These are phyloP conservation scores for Cerceris ruficornis DNA, from an alignment of 2,888 invertebrate genomes.

Conservation along the genomic window DNA sequence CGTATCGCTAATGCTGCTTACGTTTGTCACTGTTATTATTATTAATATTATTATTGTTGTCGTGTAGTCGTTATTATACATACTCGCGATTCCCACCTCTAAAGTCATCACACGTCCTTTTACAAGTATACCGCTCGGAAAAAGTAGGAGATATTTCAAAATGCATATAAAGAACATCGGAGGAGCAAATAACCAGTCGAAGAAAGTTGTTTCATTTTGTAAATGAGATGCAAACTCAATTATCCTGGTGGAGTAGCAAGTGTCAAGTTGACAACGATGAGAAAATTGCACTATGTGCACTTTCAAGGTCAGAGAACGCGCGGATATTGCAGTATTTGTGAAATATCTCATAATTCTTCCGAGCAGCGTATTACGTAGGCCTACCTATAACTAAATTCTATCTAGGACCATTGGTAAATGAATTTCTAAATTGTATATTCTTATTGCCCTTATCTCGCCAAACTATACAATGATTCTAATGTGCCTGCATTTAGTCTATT, in stretches of 20 bases:
- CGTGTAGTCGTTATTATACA: conserved; percentile 67
- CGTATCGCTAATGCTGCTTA: conserved; percentile 60
- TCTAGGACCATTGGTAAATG: conserved; percentile 49
- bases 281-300: too few relatives aligned
- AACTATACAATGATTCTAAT: conserved; percentile 37
- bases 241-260: too few relatives aligned
- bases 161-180: too few relatives aligned
- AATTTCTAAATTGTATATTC: conserved; percentile 39
- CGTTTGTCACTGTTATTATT: too few relatives aligned
- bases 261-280: too few relatives aligned
- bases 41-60: too few relatives aligned
- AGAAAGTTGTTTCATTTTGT: too few relatives aligned
- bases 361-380: conserved; percentile 33
- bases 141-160: too few relatives aligned
- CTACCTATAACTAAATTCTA: conserved; percentile 58
- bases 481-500: not conserved
- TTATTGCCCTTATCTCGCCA: conserved; percentile 53
- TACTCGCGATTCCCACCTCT: conserved; percentile 68
- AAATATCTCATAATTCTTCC: conserved; percentile 3
- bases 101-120: conserved; percentile 64
- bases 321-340: conserved; percentile 49
- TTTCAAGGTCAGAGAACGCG: conserved; percentile 6
- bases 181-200: too few relatives aligned
- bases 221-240: too few relatives aligned
- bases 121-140: conserved; percentile 30